A percentile compares a stretch with the other conserved stretches of the same genome.
These are phyloP conservation scores for Anguilla rostrata DNA, from an alignment of 2,113 vertebrate species.

Conservation along the genomic window DNA sequence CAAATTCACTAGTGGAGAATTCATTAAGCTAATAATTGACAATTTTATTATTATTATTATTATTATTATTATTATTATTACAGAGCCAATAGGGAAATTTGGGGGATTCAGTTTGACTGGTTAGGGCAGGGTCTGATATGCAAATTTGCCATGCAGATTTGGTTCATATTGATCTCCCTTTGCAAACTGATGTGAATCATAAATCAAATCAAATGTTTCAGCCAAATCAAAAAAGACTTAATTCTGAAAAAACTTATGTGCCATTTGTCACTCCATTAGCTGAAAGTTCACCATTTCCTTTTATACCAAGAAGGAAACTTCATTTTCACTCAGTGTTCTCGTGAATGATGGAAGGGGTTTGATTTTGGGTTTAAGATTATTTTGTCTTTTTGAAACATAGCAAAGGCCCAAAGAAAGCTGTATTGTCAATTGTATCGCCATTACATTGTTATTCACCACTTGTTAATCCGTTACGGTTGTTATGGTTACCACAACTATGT, in stretches of 20 bases:
- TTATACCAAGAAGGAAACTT: background rate
- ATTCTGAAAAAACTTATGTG: background rate
- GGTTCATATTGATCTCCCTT: background rate
- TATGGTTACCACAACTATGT: slow-evolving; percentile 16
- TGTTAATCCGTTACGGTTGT: background rate
- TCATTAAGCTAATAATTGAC: background rate
- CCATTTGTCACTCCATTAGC: background rate
- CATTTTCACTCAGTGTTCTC: background rate
- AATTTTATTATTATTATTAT: background rate
- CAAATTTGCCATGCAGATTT: background rate
- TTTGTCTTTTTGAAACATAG: background rate
- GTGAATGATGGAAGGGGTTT: background rate
- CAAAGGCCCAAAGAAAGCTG: slow-evolving; percentile 7
- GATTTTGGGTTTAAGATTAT: background rate
- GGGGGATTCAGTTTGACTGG: background rate
- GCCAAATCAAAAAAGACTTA: background rate
- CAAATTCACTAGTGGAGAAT: background rate
- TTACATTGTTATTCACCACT: slow-evolving; percentile 1
- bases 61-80: background rate
- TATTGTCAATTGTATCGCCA: background rate
- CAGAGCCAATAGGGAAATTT: background rate
- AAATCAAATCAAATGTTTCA: background rate
- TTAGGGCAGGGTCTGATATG: background rate
- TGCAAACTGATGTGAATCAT: background rate
- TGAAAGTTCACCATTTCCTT: background rate